Percentiles rank a stretch among this genome's conserved stretches.
Evolutionary conservation across 1,140 invertebrate genomes (phyloP).

Genomic region (Drosophila sp.): DNA sequence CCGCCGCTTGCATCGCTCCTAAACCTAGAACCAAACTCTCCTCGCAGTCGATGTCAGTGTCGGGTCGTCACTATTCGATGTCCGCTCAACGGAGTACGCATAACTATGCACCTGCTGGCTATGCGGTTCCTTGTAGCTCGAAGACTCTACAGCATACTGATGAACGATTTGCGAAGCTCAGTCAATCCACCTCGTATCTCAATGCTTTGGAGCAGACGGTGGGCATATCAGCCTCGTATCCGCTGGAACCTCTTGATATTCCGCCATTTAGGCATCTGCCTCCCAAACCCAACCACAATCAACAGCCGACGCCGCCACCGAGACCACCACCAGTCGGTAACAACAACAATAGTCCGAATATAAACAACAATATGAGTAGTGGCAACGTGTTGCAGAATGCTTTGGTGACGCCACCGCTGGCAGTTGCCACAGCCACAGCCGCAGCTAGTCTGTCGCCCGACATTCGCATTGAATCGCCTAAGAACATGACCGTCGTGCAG

Average conservation of each 20-base stretch:
- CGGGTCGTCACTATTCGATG: constrained; percentile 78
- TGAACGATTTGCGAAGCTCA: constrained; percentile 57
- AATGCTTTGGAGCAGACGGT: constrained; percentile 75
- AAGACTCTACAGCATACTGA: constrained; percentile 60
- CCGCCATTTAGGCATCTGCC: constrained; percentile 65
- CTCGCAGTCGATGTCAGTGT: constrained; percentile 81
- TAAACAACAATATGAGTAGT: constrained; percentile 41
- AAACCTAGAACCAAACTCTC: constrained; percentile 73
- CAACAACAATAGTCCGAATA: constrained; percentile 25
- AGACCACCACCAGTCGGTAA: constrained; percentile 71
- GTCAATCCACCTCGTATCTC: constrained; percentile 81
- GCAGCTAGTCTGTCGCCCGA: constrained; percentile 81
- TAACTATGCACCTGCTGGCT: constrained; percentile 57
- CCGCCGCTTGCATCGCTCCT: constrained; percentile 1
- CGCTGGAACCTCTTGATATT: constrained; percentile 74
- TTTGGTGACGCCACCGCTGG: constrained; percentile 59
- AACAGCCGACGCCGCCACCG: constrained; percentile 81
- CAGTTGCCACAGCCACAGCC: constrained; percentile 75
- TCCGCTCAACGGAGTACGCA: constrained; percentile 58
- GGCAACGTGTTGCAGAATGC: constrained; percentile 52
- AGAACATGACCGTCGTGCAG: constrained; percentile 93
- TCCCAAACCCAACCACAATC: constrained; percentile 70
- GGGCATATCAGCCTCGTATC: constrained; percentile 76
- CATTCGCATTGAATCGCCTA: constrained; percentile 89
- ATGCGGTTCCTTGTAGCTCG: constrained; percentile 52